Evolutionary conservation across 1,140 invertebrate genomes (phyloP), one percentile per base, ranked within the genome.

Genomic region (Orius insidiosus): DNA sequence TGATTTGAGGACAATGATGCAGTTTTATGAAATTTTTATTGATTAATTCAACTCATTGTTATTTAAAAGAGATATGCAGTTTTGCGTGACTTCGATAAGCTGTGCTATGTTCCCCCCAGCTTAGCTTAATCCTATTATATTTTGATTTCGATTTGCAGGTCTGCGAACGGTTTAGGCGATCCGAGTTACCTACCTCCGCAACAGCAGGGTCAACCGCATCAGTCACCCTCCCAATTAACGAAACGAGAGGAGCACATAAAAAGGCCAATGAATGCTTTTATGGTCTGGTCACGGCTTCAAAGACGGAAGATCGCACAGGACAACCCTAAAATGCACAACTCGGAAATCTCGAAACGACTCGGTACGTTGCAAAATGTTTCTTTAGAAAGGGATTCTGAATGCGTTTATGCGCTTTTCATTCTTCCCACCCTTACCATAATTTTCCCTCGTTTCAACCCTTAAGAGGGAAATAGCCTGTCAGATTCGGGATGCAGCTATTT

Each of bases 251-350:
- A 45, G 34, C 44, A 45, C 33, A 45, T 36, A 15, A 36, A 45
- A 35, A 34, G 44, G 33, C 34, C 44, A 3, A 45, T 90, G 86
- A 90, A 89, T 61, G 85, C 85, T 3, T 90, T 90, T 59, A 90
- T 90, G 86, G 85, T 90, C 13, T 89, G 85, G 85, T 89, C 85
- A 2, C 64, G 85, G 36, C 85, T 83, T 18, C 86, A 92, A 58
- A 63, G 87, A 48, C 67, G 85, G 50, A 90, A 96, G 70, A 97
- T 97, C 85, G 90, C 93, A 3, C 86, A 93, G 60, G 90, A 97
- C 58, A 95, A 97, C 66, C 92, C 90, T 1, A 95, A 96, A 66
- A 95, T 96, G 90, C 89, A 93, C 65, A 93, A 93, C 63, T 89
- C 86, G 0, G 86, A 92, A 64, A 93, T 94, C 50, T 89, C 85